Conservation (phyloP, 2,888 invertebrate genomes). For the Limulus polyphemus region DNA sequence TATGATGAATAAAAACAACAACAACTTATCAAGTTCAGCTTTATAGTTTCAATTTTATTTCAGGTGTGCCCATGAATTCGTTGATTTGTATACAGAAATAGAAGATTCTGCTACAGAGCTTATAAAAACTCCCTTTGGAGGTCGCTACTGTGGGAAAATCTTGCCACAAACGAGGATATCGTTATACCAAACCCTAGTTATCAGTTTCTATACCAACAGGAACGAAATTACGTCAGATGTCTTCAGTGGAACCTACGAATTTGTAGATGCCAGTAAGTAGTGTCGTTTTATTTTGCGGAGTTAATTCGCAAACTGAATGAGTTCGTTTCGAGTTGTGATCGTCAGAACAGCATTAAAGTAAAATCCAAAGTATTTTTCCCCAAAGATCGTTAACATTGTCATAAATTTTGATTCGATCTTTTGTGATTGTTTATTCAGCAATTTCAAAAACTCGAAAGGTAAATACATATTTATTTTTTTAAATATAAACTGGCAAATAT, state of each 20-base stretch:
- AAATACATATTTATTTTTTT: no score
- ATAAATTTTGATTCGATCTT: no score
- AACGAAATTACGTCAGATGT: slow-evolving; percentile 62
- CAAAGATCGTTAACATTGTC: no score
- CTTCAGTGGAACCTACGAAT: slow-evolving; percentile 77
- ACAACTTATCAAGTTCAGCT: background rate
- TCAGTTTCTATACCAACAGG: slow-evolving; percentile 90
- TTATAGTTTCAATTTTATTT: slow-evolving; percentile 19
- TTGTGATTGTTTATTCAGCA: no score
- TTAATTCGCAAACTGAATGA: no score
- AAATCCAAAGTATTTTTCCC: no score
- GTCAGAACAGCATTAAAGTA: no score
- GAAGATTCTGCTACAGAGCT: slow-evolving; percentile 60
- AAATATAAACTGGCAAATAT: no score
- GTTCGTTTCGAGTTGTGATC: no score
- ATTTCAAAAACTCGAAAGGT: no score
- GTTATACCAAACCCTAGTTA: slow-evolving; percentile 77
- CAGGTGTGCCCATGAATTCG: slow-evolving; percentile 93
- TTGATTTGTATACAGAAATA: slow-evolving; percentile 94
- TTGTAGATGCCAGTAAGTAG: slow-evolving; percentile 83
- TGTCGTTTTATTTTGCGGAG: background rate
- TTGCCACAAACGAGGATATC: slow-evolving; percentile 80
- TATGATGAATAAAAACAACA: no score
- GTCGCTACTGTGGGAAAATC: slow-evolving; percentile 85
- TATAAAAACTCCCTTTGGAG: slow-evolving; percentile 89